Evolutionary conservation across 2,888 invertebrate genomes (phyloP).

Genomic region (Acanthosoma haemorrhoidale): DNA sequence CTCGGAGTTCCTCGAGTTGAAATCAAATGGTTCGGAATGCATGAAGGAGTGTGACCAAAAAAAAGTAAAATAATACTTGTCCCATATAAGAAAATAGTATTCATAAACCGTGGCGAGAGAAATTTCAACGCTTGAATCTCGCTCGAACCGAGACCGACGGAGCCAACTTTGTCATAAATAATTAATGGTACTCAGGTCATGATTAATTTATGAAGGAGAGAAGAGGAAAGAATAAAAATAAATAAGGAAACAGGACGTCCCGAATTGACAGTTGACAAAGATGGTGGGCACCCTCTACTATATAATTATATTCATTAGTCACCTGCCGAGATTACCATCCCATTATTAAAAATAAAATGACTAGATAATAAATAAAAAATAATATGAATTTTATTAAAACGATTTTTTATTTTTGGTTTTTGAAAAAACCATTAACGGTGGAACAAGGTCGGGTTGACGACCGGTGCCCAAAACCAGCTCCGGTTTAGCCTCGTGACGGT

Average conservation of each 20-base stretch:
- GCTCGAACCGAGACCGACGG: too few species aligned
- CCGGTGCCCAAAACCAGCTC: neutral
- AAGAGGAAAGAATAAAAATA: neutral
- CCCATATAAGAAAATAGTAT: too few species aligned
- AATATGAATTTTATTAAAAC: neutral
- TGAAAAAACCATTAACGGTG: neutral
- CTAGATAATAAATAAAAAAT: neutral
- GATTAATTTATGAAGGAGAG: neutral
- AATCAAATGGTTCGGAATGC: too few species aligned
- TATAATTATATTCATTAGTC: neutral
- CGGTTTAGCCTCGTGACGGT: neutral
- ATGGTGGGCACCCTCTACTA: neutral
- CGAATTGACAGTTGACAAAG: neutral
- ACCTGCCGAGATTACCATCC: neutral
- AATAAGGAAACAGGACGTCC: too few species aligned
- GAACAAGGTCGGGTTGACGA: neutral
- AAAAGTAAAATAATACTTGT: too few species aligned
- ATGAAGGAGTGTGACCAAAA: too few species aligned
- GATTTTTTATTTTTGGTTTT: too few species aligned
- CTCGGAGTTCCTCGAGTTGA: too few species aligned
- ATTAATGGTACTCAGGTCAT: too few species aligned
- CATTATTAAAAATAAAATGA: neutral
- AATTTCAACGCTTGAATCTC: too few species aligned
- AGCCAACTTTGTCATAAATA: too few species aligned
- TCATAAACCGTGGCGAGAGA: too few species aligned